Base-by-base conservation (phyloP, 2,113 vertebrate species). In the Nycticebus coucang region DNA sequence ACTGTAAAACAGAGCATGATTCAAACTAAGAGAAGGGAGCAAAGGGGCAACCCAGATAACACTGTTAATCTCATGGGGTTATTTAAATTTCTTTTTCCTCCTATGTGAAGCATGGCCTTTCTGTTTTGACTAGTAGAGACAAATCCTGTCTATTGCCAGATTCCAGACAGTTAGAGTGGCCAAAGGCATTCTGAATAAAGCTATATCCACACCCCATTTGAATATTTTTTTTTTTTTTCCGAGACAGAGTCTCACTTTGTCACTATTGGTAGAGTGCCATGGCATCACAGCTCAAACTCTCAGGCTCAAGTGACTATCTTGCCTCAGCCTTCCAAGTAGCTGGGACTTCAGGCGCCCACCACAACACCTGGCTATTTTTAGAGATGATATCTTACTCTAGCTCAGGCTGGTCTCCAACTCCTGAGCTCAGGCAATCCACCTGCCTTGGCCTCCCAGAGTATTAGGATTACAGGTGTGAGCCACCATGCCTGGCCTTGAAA, bases 131-230 rank as follows among this genome's bases (percentile, higher is more conserved):
- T 79, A 84, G 45, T 72, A 89, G 74, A 93, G 45, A 82, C 28
- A 72, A 81, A 69, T n/a, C 41, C 59, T 78, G 26, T n/a, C 7
- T 33, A 45, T 81, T 35, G 5, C 18, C 74, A 88, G 78, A 85
- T 81, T 88, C 87, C 45, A 77, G 72, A 68, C 7, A 53, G 41
- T 26, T 26, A 64, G 8, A 84, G 88, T 75, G 21, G 57, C 30
- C 55, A 53, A 93, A 81, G 15, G n/a, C 57, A 78, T 78, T 95
- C 30, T 91, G 55, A 93, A 85, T 88, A 81, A 77, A 71, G 26
- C 66, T 50, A 50, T 30, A 77, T 74, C 12, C 33, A 81, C 7
- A n/a, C 21, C 28, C 64, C 55, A 89, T 3, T 5, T 41, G 26
- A 75, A 75, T 26, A 28, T 13, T 45, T 17, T 26, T 45, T 26